Evolutionary conservation across 2,797 vertebrate species (phyloP).

Genomic region (Notoglanidium macrostoma): DNA sequence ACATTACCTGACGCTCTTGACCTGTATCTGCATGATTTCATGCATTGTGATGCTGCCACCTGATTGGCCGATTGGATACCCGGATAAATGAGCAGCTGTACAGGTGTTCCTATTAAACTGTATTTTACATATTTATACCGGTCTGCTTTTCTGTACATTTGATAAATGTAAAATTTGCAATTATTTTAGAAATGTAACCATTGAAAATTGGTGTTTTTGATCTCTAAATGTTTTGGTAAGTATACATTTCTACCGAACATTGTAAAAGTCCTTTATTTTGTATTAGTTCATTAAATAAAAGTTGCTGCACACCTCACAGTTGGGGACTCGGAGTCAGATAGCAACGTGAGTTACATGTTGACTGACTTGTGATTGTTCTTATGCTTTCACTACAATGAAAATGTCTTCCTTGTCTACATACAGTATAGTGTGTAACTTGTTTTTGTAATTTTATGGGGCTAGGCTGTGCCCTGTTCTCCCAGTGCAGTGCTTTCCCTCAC

Average conservation of each 20-base stretch:
- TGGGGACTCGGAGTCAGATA: no score
- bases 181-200: not conserved
- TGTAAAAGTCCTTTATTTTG: no score
- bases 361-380: not conserved
- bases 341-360: no score
- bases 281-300: no score
- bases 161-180: not conserved
- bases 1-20: no score
- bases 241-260: no score
- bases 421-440: not conserved
- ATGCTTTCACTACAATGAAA: not conserved
- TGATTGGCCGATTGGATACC: no score
- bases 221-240: no score
- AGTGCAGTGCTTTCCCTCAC: not conserved
- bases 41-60: no score
- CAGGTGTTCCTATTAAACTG: not conserved
- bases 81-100: not conserved
- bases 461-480: not conserved
- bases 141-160: not conserved
- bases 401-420: not conserved
- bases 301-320: no score
- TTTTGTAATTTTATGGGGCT: not conserved
- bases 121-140: not conserved
- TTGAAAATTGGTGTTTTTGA: no score
- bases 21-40: no score